Percentiles rank a stretch among this genome's conserved stretches.
Conservation (phyloP, 2,797 vertebrate species). For the Gorsachius magnificus region DNA sequence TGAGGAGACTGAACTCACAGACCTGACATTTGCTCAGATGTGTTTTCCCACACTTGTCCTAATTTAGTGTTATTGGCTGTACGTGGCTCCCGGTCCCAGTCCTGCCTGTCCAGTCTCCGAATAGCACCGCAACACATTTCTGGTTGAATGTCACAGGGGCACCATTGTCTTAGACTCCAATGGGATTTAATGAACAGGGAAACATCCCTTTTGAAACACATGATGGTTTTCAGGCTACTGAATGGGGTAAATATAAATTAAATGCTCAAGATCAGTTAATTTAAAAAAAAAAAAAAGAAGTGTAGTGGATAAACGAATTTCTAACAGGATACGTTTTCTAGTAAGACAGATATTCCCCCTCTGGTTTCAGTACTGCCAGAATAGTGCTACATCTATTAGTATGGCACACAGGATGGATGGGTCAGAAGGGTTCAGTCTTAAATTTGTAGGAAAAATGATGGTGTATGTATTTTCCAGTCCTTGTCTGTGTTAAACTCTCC, state of each 20-base stretch:
- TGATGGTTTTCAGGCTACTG: not conserved
- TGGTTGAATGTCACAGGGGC: constrained; percentile 4
- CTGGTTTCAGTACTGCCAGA: not conserved
- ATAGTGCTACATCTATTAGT: not conserved
- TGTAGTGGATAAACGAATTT: not conserved
- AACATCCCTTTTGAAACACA: constrained; percentile 38
- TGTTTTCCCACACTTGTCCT: not conserved
- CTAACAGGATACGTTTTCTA: not conserved
- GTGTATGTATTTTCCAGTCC: constrained; percentile 13
- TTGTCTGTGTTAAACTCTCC: not conserved
- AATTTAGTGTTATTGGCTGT: not conserved
- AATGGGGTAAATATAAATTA: not conserved
- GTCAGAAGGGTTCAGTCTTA: not conserved
- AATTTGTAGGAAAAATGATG: not conserved
- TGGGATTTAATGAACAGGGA: constrained; percentile 31
- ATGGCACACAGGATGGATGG: not conserved
- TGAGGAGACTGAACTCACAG: not conserved
- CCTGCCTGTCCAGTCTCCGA: not conserved
- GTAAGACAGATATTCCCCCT: not conserved
- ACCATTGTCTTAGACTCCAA: not conserved
- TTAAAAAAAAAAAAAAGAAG: not conserved
- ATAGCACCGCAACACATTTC: not conserved
- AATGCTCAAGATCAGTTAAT: not conserved
- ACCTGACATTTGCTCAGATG: not conserved
- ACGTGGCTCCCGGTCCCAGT: not conserved